phyloP scores from a whole-genome alignment of 2,113 vertebrate genomes.

The Gopherus flavomarginatus region DNA sequence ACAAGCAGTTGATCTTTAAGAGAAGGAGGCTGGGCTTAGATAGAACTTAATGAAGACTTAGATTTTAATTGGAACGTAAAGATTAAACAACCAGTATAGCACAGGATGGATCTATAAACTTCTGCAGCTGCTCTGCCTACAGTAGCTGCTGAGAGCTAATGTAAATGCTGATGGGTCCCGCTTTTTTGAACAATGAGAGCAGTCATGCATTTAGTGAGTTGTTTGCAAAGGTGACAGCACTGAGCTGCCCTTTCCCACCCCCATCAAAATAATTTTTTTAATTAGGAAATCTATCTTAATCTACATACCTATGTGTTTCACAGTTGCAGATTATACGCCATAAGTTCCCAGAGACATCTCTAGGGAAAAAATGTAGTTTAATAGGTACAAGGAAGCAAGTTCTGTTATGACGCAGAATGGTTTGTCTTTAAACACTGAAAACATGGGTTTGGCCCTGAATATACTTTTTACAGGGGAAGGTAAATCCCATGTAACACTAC shows the following conservation, averaged over 20 bases:
- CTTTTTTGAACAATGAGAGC: constrained; percentile 34
- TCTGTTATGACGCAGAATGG: not conserved
- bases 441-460: not conserved
- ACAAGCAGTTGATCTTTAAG: constrained; percentile 66
- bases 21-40: constrained; percentile 18
- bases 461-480: not conserved
- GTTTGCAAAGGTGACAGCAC: constrained; percentile 56
- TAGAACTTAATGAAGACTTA: constrained; percentile 66
- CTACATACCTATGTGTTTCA: constrained; percentile 15
- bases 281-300: constrained; percentile 79
- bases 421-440: not conserved
- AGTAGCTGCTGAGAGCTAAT: not conserved
- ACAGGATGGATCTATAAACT: not conserved
- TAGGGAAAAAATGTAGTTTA: constrained; percentile 22
- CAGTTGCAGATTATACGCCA: not conserved
- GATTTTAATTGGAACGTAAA: constrained; percentile 38
- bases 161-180: not conserved
- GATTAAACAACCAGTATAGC: not conserved
- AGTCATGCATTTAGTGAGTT: constrained; percentile 48
- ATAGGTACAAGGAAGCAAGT: not conserved
- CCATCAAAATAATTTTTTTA: constrained; percentile 70
- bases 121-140: constrained; percentile 42
- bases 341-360: constrained; percentile 15
- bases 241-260: constrained; percentile 71
- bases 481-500: not conserved